These are phyloP conservation scores for Archips xylosteana DNA, from an alignment of 2,888 invertebrate species.

Conservation along the genomic window DNA sequence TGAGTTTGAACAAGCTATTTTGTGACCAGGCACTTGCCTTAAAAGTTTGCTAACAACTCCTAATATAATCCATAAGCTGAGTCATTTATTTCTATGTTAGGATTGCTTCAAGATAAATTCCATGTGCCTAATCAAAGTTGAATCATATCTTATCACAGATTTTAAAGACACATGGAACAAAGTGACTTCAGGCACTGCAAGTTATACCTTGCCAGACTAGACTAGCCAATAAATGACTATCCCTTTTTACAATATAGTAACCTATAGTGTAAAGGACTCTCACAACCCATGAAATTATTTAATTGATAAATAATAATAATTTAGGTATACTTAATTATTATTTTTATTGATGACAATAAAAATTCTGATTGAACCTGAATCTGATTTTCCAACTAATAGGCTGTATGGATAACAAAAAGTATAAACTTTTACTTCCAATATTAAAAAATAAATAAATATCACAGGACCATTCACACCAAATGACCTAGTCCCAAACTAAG, in stretches of 20 bases:
- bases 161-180: neutral
- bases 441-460: too few species aligned
- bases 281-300: too few species aligned
- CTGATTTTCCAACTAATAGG: too few species aligned
- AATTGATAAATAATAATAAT: too few species aligned
- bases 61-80: slow-evolving; percentile 34
- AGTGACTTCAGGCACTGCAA: neutral
- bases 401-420: too few species aligned
- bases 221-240: neutral
- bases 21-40: slow-evolving; percentile 52
- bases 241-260: neutral
- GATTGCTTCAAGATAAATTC: slow-evolving; percentile 23
- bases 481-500: too few species aligned
- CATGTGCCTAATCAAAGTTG: slow-evolving; percentile 10
- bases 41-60: slow-evolving; percentile 49
- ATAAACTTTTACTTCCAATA: too few species aligned
- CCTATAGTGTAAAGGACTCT: too few species aligned
- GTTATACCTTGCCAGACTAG: neutral
- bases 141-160: slow-evolving; percentile 9
- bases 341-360: too few species aligned
- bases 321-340: too few species aligned
- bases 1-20: slow-evolving; percentile 45
- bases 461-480: too few species aligned
- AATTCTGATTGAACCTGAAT: too few species aligned
- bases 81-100: slow-evolving; percentile 15